phyloP scores from a whole-genome alignment of 92 coral and sea anemone species.

The Heteractis magnifica region DNA sequence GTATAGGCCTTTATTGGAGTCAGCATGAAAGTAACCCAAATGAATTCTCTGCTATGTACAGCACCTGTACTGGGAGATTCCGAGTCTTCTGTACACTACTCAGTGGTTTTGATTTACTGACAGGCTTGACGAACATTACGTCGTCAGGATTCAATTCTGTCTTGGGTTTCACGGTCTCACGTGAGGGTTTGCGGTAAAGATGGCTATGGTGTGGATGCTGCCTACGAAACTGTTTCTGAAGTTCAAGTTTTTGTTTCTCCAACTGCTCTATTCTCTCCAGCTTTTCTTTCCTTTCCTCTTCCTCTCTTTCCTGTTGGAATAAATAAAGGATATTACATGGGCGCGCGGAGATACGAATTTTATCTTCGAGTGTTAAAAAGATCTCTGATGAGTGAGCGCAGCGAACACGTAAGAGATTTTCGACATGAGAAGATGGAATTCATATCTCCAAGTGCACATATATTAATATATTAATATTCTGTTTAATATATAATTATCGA shows the following conservation, averaged over 20 bases:
- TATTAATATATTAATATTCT: too few species aligned
- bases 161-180: slow-evolving; percentile 46
- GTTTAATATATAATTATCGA: too few species aligned
- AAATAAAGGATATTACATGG: not conserved
- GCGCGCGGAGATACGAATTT: too few species aligned
- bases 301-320: slow-evolving; percentile 51
- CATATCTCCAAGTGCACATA: too few species aligned
- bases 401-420: too few species aligned
- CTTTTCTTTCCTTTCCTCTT: slow-evolving; percentile 48
- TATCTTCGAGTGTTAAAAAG: too few species aligned
- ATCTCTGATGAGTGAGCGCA: too few species aligned
- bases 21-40: not conserved
- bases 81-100: slow-evolving; percentile 2
- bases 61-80: not conserved
- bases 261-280: slow-evolving; percentile 45
- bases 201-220: slow-evolving; percentile 39
- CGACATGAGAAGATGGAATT: too few species aligned
- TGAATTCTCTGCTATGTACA: not conserved
- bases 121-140: slow-evolving; percentile 46
- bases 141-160: slow-evolving; percentile 43
- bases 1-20: not conserved
- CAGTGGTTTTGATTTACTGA: slow-evolving; percentile 15
- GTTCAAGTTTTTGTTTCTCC: slow-evolving; percentile 56
- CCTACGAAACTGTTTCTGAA: slow-evolving; percentile 39
- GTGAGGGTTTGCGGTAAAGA: slow-evolving; percentile 30